Evolutionary conservation across 2,113 vertebrate species (phyloP), one percentile per base, ranked within the genome.

Genomic region (Bubalus kerabau): DNA sequence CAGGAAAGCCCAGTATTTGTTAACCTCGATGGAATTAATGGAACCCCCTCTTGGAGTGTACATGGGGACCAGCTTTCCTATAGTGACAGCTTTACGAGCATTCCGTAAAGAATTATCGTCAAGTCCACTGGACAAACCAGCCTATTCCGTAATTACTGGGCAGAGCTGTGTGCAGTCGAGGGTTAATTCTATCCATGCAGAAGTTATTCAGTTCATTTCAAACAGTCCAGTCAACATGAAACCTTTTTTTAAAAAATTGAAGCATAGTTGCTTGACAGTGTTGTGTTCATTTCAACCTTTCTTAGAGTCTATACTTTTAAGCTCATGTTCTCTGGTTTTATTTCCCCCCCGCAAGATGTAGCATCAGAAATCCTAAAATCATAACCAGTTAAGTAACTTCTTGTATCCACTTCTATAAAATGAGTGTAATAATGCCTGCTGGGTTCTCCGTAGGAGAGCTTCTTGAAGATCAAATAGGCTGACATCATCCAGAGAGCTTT

Each of bases 291-390:
- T 81, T 50, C 78, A 16, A 21, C 16, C 12, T 64, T 91, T 90
- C 24, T n/a, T 1, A 43, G 54, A 76, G 17, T 23, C 64, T 74
- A 0, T 21, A 0, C 54, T 30, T 81, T 30, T 3, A 28, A 52
- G 62, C 59, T 59, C 6, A 1, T 19, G 9, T n/a, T 80, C 40
- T 94, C 54, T 50, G n/a, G 50, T 32, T 67, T 67, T n/a, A 3
- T 67, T 6, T 8, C 4, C 30, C 14, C 32, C 16, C 0, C 28
- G 43, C 12, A 11, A 43, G 46, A 19, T 28, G n/a, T 2, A 43
- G 32, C 11, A 1, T 87, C 43, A 46, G 57, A 67, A 95, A 62
- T 62, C 64, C 89, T 85, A 46, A 80, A 84, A 32, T 52, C 40
- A 7, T 67, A 12, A 15, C 16, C 30, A 6, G 16, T 40, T 43